phyloP scores from a whole-genome alignment of 2,113 vertebrate genomes.

The Phyllostomus hastatus region DNA sequence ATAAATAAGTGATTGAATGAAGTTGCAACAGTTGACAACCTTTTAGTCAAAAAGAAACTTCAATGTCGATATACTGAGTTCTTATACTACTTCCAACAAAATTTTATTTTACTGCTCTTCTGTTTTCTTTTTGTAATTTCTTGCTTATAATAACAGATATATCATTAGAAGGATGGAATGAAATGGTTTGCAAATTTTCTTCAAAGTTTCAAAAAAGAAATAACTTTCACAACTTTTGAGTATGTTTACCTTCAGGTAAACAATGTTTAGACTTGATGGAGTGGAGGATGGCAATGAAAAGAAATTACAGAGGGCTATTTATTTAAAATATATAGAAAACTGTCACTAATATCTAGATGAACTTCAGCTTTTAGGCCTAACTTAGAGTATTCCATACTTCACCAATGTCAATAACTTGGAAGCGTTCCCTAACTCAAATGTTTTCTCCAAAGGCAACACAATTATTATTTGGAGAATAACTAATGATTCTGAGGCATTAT shows the following conservation, averaged over 20 bases:
- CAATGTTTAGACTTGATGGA: background rate
- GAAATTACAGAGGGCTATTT: background rate
- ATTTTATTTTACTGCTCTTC: background rate
- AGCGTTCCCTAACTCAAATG: background rate
- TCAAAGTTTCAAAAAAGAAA: background rate
- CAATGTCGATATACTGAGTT: background rate
- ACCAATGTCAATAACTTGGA: background rate
- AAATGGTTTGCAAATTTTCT: background rate
- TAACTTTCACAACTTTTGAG: background rate
- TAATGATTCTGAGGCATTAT: background rate
- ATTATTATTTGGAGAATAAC: background rate
- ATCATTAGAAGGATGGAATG: background rate
- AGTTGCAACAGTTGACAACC: background rate
- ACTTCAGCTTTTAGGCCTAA: background rate
- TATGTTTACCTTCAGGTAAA: background rate
- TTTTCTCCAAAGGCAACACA: background rate
- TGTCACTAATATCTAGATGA: background rate
- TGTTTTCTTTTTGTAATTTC: background rate
- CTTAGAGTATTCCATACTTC: background rate
- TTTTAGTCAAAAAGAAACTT: background rate
- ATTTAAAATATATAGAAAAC: background rate
- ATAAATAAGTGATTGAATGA: background rate
- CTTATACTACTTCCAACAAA: background rate
- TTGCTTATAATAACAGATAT: background rate
- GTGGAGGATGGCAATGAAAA: background rate